A percentile compares a stretch with the other conserved stretches of the same genome.
Conservation (phyloP, 2,113 vertebrate species). For the Benitochromis conjunctus region DNA sequence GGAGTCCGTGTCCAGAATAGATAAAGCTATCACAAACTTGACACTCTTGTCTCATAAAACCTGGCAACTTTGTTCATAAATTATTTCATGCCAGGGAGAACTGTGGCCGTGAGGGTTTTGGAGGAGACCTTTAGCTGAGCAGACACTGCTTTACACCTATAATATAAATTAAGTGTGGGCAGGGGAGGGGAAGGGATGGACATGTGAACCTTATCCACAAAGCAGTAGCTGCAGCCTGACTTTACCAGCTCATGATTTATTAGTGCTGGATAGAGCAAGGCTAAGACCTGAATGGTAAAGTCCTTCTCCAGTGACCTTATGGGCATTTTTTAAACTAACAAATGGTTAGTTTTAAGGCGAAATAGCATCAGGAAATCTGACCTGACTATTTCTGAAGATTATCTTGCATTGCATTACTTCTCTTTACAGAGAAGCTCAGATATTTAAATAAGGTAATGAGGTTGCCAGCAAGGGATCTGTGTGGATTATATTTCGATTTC, state of each 20-base stretch:
- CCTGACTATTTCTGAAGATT: neutral
- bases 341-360: neutral
- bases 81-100: constrained; percentile 51
- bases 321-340: neutral
- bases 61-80: constrained; percentile 60
- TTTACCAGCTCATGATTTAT: constrained; percentile 42
- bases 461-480: constrained; percentile 7
- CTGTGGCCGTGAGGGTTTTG: constrained; percentile 48
- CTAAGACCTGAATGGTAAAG: neutral
- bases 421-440: constrained; percentile 31
- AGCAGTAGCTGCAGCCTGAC: constrained; percentile 19
- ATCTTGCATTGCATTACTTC: neutral
- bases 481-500: constrained; percentile 32
- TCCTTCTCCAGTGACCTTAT: neutral
- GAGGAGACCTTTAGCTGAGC: constrained; percentile 60
- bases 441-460: constrained; percentile 53
- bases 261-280: neutral
- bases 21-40: constrained; percentile 58
- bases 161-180: constrained; percentile 63
- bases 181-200: constrained; percentile 23
- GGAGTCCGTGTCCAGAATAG: constrained; percentile 51
- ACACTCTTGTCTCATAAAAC: constrained; percentile 58
- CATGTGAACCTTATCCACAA: constrained; percentile 47
- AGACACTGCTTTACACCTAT: constrained; percentile 63
- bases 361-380: neutral